These are phyloP conservation scores for Hycleus phaleratus DNA, from an alignment of 1,140 invertebrate species.

Conservation along the genomic window DNA sequence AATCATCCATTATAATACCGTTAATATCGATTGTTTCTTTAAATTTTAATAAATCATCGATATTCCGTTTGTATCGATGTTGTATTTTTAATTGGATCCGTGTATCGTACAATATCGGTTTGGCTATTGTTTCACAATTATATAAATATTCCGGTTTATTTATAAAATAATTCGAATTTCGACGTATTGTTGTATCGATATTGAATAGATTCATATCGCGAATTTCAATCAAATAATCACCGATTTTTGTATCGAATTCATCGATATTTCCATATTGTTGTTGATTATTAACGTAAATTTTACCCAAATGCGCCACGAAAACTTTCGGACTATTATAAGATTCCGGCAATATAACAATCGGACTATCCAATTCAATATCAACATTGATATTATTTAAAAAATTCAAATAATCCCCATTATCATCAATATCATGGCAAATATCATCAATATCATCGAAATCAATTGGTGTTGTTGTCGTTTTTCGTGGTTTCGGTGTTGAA, in stretches of 20 bases:
- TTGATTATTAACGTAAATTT: constrained; percentile 63
- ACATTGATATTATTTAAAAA: constrained; percentile 45
- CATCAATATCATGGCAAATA: constrained; percentile 34
- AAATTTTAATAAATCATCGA: constrained; percentile 13
- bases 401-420: constrained; percentile 20
- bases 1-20: constrained; percentile 71
- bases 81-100: constrained; percentile 59
- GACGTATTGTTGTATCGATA: constrained; percentile 48
- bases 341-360: constrained; percentile 77
- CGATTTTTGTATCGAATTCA: constrained; percentile 21
- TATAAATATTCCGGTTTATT: constrained; percentile 57
- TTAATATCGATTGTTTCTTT: constrained; percentile 47
- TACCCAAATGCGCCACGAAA: constrained; percentile 87
- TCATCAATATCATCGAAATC: constrained; percentile 30
- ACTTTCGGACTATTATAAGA: constrained; percentile 71
- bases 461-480: constrained; percentile 14
- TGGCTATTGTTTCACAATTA: constrained; percentile 54
- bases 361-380: constrained; percentile 77
- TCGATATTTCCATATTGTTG: constrained; percentile 20
- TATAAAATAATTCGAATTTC: constrained; percentile 35
- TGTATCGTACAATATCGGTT: constrained; percentile 76
- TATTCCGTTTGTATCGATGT: constrained; percentile 30
- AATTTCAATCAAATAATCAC: constrained; percentile 56
- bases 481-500: constrained; percentile 32
- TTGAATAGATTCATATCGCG: constrained; percentile 85